Percentiles rank a stretch among this genome's conserved stretches.
These are phyloP conservation scores for Neodiprion fabricii DNA, from an alignment of 1,140 invertebrate species.

Conservation along the genomic window DNA sequence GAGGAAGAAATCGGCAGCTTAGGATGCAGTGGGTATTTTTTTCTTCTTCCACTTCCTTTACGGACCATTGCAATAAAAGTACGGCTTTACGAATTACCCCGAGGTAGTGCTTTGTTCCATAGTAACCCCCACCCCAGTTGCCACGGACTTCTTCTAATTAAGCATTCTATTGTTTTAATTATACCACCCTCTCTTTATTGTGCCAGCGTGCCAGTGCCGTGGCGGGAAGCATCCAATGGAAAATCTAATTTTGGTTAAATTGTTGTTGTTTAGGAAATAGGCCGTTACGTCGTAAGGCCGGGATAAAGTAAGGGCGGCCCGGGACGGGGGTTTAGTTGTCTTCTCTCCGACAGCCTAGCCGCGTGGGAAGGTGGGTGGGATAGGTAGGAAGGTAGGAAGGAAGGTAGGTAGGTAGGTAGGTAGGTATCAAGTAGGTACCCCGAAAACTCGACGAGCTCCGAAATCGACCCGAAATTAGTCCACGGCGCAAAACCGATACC, in stretches of 20 bases:
- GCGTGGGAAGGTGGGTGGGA: too few species aligned
- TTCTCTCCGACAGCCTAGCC: too few species aligned
- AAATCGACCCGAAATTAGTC: too few species aligned
- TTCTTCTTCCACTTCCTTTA: neutral
- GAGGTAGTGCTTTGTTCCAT: neutral
- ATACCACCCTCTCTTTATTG: constrained; percentile 28
- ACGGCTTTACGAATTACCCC: neutral
- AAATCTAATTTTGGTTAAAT: constrained; percentile 24
- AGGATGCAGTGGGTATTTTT: too few species aligned
- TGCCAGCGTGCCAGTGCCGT: constrained; percentile 10
- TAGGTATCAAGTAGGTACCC: too few species aligned
- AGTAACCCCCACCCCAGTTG: constrained; percentile 25
- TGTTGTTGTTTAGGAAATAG: constrained; percentile 15
- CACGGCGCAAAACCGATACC: too few species aligned
- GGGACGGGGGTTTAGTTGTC: neutral
- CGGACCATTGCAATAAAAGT: neutral
- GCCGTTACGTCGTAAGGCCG: neutral
- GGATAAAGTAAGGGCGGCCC: neutral
- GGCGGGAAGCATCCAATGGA: constrained; percentile 17
- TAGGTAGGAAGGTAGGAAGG: too few species aligned
- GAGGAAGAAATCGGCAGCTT: too few species aligned
- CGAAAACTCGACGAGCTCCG: too few species aligned
- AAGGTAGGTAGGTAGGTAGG: too few species aligned
- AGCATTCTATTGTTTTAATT: constrained; percentile 54
- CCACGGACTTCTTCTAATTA: constrained; percentile 46